Evolutionary conservation across 2,888 invertebrate genomes (phyloP), one percentile per base, ranked within the genome.

Genomic region (Dynastes hyllus): DNA sequence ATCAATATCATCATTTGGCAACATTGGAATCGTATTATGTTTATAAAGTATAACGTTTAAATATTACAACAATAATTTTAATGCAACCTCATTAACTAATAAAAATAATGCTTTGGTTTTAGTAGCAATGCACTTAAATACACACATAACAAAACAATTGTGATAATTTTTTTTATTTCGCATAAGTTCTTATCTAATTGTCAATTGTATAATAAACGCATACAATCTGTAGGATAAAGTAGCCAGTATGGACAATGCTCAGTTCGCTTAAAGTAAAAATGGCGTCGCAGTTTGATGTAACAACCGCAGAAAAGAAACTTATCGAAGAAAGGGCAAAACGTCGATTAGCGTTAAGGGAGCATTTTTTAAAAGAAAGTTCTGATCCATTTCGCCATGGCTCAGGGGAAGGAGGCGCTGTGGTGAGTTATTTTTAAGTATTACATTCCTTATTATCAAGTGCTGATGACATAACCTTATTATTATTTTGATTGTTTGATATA

Each of bases 361-460:
- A 95, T 86, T 97, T 93, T 87, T 86, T 94, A 29, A 95, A 94
- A 88, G 92, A 94, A 85, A 88, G 89, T 37, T 90, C 92, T 0
- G 94, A 96, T 88, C 97, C 97, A 1, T 92, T 92, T 87, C 91
- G 92, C 85, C 93, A 94, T 90, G 92, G 92, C 13, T 88, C 91
- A 0, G 91, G 90, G 13, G 92, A 93, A 88, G 93, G 93, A 83
- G 95, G 95, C 69, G 90, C 91, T 87, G 90, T 95, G 87, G 95
- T 95, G 91, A 91, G 94, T 93, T 53, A 5, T 37, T 77, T 70
- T 71, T 70, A 50, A 22, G 58, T 55, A 55, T 27, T 67, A 16
- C 13, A 50, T 53, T 53, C 16, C n/a, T n/a, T 53, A 13, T 53
- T 69, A 27, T 70, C 11, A 2, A 11, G 22, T 37, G 45, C 27